Conservation (phyloP, 2,797 vertebrate genomes). For the Notolepis coatsorum region DNA sequence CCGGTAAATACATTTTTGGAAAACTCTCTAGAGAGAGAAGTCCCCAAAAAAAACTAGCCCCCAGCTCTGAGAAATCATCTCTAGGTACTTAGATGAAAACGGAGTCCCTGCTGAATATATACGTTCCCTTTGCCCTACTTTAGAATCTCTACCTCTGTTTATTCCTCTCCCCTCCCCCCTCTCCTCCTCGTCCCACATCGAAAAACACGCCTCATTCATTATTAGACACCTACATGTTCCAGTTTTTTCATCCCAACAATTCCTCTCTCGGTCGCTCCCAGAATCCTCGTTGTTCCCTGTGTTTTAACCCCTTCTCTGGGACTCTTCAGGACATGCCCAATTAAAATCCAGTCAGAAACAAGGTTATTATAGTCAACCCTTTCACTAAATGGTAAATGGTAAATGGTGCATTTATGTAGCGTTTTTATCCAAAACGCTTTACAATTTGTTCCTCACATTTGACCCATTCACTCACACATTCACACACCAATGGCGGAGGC, state of each 20-base stretch:
- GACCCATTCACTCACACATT: too few species aligned
- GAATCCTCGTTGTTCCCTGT: too few species aligned
- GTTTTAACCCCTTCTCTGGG: too few species aligned
- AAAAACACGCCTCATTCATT: conserved; percentile 6
- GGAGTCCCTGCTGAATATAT: neutral
- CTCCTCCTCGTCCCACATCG: neutral
- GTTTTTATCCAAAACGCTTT: too few species aligned
- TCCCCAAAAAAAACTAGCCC: neutral
- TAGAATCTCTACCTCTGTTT: neutral
- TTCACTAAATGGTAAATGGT: too few species aligned
- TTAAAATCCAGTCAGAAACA: too few species aligned
- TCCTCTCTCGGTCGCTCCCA: neutral
- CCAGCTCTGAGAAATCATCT: neutral
- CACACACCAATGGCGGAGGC: too few species aligned
- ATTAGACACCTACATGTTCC: neutral
- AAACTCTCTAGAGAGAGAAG: neutral
- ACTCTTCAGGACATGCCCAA: too few species aligned
- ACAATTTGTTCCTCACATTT: too few species aligned
- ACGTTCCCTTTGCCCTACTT: neutral
- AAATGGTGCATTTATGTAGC: too few species aligned
- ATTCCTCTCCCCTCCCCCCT: neutral
- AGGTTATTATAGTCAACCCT: too few species aligned
- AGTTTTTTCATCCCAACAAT: too few species aligned
- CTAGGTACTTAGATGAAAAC: neutral
- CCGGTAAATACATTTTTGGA: conserved; percentile 9